Conservation (phyloP, 2,113 vertebrate species). For the Anhinga rufa region DNA sequence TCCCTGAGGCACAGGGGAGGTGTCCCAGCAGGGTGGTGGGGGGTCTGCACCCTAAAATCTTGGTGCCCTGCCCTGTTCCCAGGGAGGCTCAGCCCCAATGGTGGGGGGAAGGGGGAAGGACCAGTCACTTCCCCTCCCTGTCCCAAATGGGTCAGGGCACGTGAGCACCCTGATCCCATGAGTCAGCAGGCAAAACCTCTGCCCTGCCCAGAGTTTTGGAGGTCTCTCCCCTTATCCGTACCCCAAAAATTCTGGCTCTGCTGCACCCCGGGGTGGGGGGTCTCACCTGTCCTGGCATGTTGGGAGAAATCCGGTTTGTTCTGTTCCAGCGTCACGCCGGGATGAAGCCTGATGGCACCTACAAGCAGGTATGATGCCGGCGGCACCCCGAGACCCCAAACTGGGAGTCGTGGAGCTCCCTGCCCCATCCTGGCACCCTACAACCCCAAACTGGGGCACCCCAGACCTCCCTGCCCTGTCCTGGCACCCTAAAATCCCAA, state of each 20-base stretch:
- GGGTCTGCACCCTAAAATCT: background rate
- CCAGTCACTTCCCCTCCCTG: background rate
- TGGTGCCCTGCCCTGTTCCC: background rate
- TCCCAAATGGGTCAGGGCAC: background rate
- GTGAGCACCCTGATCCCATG: background rate
- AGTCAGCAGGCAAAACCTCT: background rate
- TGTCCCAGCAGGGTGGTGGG: background rate
- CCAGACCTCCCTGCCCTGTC: background rate
- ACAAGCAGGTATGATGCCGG: background rate
- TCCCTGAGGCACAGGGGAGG: background rate
- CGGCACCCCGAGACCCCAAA: background rate
- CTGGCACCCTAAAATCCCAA: background rate
- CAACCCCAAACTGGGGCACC: no score
- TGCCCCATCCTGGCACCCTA: background rate
- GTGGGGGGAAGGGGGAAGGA: no score
- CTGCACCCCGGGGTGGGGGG: background rate
- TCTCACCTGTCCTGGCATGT: rapidly evolving
- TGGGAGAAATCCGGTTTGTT: background rate
- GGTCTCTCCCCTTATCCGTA: background rate
- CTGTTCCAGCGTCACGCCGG: background rate
- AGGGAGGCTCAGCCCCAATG: background rate
- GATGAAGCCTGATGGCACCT: background rate
- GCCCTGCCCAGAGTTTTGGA: background rate
- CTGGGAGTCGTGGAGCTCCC: background rate
- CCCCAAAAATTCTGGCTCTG: background rate